A percentile compares a stretch with the other conserved stretches of the same genome.
phyloP scores from a whole-genome alignment of 2,888 invertebrate genomes.

The Drosophila gaucha region DNA sequence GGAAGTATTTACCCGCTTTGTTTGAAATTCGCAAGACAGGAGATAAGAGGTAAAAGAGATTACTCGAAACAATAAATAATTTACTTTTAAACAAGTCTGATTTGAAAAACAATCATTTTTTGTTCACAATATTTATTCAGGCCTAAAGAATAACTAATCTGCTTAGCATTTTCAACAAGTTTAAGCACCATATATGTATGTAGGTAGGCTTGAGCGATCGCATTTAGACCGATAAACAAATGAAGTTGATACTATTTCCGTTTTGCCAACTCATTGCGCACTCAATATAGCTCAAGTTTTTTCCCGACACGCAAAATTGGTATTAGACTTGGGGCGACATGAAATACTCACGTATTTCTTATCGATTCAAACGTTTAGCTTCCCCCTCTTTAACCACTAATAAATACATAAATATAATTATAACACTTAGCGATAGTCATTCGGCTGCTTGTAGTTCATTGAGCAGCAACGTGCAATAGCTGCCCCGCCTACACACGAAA shows the following conservation, averaged over 20 bases:
- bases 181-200: neutral
- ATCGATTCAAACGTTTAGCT: conserved; percentile 45
- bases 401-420: conserved; percentile 22
- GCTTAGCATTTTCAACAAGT: neutral
- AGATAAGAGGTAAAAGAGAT: too few relatives aligned
- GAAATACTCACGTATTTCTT: conserved; percentile 61
- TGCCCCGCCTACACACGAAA: neutral
- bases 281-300: conserved; percentile 1
- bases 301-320: conserved; percentile 20
- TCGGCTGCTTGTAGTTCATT: conserved; percentile 6
- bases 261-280: conserved; percentile 1
- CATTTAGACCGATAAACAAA: neutral
- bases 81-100: too few relatives aligned
- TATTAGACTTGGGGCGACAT: conserved; percentile 17
- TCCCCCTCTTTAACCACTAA: neutral
- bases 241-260: neutral
- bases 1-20: neutral
- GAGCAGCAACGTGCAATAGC: conserved; percentile 2
- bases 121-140: neutral
- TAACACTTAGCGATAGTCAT: conserved; percentile 3
- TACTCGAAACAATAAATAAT: too few relatives aligned
- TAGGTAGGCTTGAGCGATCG: neutral
- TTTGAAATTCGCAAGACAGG: too few relatives aligned
- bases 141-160: neutral
- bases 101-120: too few relatives aligned